These are phyloP conservation scores for Lethrus apterus DNA, from an alignment of 1,140 invertebrate genomes.

Conservation along the genomic window DNA sequence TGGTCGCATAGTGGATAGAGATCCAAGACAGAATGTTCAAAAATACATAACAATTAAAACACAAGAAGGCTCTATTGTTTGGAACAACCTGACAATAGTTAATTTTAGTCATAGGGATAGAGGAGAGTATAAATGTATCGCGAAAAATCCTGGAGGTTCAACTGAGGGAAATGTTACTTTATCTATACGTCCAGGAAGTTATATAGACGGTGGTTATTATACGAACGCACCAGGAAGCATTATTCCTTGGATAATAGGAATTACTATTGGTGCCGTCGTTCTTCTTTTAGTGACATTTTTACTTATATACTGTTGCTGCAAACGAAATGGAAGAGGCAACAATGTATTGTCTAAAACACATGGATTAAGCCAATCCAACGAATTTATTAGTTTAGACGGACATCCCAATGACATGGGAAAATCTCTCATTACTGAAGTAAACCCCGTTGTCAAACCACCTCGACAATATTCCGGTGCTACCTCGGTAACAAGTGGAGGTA, in stretches of 20 bases:
- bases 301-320: slow-evolving; percentile 61
- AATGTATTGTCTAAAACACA: slow-evolving; percentile 44
- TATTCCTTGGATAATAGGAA: slow-evolving; percentile 43
- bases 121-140: slow-evolving; percentile 83
- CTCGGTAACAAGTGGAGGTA: slow-evolving; percentile 57
- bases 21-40: slow-evolving; percentile 48
- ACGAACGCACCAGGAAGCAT: slow-evolving; percentile 24
- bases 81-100: slow-evolving; percentile 72
- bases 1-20: slow-evolving; percentile 51
- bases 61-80: slow-evolving; percentile 44
- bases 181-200: slow-evolving; percentile 11
- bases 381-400: slow-evolving; percentile 51
- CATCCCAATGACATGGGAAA: slow-evolving; percentile 69
- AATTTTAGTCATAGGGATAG: slow-evolving; percentile 65
- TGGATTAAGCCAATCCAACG: slow-evolving; percentile 43
- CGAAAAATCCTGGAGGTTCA: slow-evolving; percentile 75
- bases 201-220: slow-evolving; percentile 37
- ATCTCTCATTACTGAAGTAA: slow-evolving; percentile 69
- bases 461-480: slow-evolving; percentile 61
- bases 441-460: slow-evolving; percentile 72
- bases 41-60: slow-evolving; percentile 45
- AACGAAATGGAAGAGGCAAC: slow-evolving; percentile 34
- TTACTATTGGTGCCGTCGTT: slow-evolving; percentile 44
- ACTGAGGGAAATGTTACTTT: slow-evolving; percentile 67
- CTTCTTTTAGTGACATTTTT: slow-evolving; percentile 55